Percentiles rank a stretch among this genome's conserved stretches.
Conservation (phyloP, 2,888 invertebrate genomes). For the Omphaloscelis lunosa region DNA sequence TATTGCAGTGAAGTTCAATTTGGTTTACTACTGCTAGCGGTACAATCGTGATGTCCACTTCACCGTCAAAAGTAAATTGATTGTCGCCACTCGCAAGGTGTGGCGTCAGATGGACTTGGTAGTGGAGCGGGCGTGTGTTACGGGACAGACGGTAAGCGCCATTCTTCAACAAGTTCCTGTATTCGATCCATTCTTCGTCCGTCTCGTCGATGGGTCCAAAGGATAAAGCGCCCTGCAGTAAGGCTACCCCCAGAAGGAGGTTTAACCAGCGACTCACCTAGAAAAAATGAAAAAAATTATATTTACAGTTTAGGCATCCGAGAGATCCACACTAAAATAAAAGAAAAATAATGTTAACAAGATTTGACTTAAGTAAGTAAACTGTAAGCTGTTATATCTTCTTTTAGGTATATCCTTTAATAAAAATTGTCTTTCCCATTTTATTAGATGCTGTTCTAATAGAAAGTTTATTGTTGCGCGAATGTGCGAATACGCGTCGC, state of each 20-base stretch:
- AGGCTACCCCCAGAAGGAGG: slow-evolving; percentile 75
- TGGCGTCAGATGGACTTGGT: slow-evolving; percentile 89
- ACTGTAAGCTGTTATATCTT: neutral
- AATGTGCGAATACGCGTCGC: neutral
- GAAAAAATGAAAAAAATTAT: slow-evolving; percentile 40
- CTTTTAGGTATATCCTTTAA: too few relatives aligned
- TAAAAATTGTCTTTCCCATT: neutral
- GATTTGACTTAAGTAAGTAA: neutral
- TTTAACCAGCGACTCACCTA: slow-evolving; percentile 79
- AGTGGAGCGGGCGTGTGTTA: slow-evolving; percentile 88
- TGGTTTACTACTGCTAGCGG: slow-evolving; percentile 67
- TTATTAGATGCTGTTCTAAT: neutral
- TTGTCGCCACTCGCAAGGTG: slow-evolving; percentile 75
- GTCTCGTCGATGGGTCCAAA: slow-evolving; percentile 80
- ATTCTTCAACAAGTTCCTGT: slow-evolving; percentile 73
- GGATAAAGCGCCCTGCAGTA: slow-evolving; percentile 76
- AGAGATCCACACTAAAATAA: neutral
- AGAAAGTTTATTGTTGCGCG: too few relatives aligned
- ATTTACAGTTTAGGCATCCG: neutral
- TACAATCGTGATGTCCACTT: slow-evolving; percentile 77
- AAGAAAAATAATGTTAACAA: neutral
- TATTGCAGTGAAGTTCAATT: slow-evolving; percentile 84
- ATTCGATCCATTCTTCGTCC: slow-evolving; percentile 83
- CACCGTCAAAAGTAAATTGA: slow-evolving; percentile 85
- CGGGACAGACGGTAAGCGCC: slow-evolving; percentile 85